These are phyloP conservation scores for Gymnoscopelus microlampas DNA, from an alignment of 2,797 vertebrate species.

Conservation along the genomic window DNA sequence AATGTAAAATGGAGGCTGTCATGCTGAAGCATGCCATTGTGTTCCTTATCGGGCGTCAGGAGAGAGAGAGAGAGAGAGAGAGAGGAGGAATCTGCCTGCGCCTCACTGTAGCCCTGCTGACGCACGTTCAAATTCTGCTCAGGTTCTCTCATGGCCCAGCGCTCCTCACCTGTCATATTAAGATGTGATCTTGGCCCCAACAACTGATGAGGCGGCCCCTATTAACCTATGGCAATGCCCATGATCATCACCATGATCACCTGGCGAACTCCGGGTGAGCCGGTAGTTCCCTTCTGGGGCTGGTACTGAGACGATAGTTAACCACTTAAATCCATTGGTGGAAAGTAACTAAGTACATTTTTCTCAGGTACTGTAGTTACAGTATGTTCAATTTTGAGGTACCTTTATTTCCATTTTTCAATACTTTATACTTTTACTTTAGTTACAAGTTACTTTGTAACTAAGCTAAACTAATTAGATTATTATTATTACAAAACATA, in stretches of 20 bases:
- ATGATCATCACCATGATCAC: no score
- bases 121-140: background rate
- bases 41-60: background rate
- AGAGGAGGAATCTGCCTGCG: slow-evolving; percentile 24
- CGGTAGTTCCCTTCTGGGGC: background rate
- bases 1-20: slow-evolving; percentile 37
- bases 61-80: slow-evolving; percentile 8
- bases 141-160: background rate
- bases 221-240: background rate
- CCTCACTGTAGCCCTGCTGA: background rate
- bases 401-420: no score
- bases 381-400: no score
- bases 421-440: no score
- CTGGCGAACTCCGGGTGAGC: background rate
- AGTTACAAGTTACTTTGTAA: no score
- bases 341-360: no score
- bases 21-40: slow-evolving; percentile 7
- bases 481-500: no score
- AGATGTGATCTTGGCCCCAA: background rate
- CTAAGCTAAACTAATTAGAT: no score
- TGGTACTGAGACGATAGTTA: no score
- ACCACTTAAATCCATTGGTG: no score
- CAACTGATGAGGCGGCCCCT: slow-evolving; percentile 4
- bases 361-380: no score
- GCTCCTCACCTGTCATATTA: background rate